Evolutionary conservation across 2,113 vertebrate species (phyloP).

Genomic region (Oryzias curvinotus): DNA sequence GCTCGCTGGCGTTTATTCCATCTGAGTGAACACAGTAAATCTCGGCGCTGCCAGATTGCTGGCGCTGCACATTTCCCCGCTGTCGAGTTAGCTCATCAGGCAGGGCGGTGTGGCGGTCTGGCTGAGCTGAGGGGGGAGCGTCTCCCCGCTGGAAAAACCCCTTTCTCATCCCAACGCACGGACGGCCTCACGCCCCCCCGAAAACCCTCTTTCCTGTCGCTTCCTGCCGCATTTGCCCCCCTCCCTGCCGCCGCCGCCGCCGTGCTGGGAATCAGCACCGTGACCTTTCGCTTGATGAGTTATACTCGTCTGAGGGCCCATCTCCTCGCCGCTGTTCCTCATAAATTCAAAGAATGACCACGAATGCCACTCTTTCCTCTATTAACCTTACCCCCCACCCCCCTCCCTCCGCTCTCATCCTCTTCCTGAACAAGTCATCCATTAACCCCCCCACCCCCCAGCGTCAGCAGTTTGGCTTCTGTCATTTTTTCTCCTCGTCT

Average conservation of each 20-base stretch:
- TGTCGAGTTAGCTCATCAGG: constrained; percentile 44
- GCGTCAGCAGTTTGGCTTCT: constrained; percentile 71
- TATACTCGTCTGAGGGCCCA: constrained; percentile 56
- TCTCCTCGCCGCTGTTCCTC: constrained; percentile 55
- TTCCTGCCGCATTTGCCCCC: constrained; percentile 29
- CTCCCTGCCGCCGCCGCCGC: no score
- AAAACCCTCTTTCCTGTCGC: constrained; percentile 46
- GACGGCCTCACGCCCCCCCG: constrained; percentile 3
- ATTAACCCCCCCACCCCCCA: constrained; percentile 64
- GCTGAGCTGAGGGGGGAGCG: constrained; percentile 33
- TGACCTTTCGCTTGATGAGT: constrained; percentile 67
- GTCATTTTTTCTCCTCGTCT: constrained; percentile 42
- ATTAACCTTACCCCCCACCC: constrained; percentile 52
- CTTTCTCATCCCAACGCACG: constrained; percentile 52
- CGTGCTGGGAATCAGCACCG: constrained; percentile 43
- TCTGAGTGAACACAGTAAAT: constrained; percentile 76
- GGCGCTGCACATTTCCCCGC: constrained; percentile 65
- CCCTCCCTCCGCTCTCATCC: neutral
- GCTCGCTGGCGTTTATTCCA: constrained; percentile 63
- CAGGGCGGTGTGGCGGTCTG: constrained; percentile 48
- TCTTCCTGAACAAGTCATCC: constrained; percentile 73
- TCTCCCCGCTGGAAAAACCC: constrained; percentile 53
- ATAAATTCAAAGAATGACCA: constrained; percentile 74
- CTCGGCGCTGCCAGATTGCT: constrained; percentile 69
- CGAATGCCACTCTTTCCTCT: constrained; percentile 52